Conservation (phyloP, 2,888 invertebrate genomes). For the Eilema caniola region DNA sequence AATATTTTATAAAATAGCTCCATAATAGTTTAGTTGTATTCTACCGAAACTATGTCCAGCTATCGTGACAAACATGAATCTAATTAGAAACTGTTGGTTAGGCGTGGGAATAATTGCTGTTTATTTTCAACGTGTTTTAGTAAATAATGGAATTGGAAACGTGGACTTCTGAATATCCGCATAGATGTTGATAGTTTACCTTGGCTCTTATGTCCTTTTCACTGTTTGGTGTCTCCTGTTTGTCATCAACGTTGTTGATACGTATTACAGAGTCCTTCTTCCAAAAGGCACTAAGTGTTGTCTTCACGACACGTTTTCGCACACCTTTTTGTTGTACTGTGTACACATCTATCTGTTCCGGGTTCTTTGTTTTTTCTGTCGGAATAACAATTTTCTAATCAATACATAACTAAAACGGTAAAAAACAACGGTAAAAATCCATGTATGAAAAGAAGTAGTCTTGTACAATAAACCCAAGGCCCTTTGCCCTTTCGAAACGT, state of each 20-base stretch:
- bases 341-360: constrained; percentile 90
- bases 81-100: constrained; percentile 22
- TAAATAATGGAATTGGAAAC: constrained; percentile 75
- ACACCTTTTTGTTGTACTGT: constrained; percentile 88
- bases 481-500: constrained; percentile 55
- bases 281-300: constrained; percentile 90
- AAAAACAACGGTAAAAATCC: constrained; percentile 7
- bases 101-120: constrained; percentile 23
- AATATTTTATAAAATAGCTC: background rate
- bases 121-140: constrained; percentile 33
- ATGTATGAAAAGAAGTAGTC: constrained; percentile 37
- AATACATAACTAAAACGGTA: constrained; percentile 29
- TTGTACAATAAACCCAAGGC: constrained; percentile 47
- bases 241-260: constrained; percentile 91
- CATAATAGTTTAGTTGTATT: constrained; percentile 19
- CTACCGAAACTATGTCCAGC: constrained; percentile 28
- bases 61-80: constrained; percentile 34
- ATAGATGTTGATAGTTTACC: constrained; percentile 70
- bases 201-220: constrained; percentile 90
- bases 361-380: constrained; percentile 91
- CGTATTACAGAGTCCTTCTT: constrained; percentile 89
- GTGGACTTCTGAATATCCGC: constrained; percentile 51
- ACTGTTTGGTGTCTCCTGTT: constrained; percentile 89
- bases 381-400: constrained; percentile 52
- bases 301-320: constrained; percentile 87